Evolutionary conservation across 1,140 invertebrate genomes (phyloP), one percentile per base, ranked within the genome.

Genomic region (Aplysia californica): DNA sequence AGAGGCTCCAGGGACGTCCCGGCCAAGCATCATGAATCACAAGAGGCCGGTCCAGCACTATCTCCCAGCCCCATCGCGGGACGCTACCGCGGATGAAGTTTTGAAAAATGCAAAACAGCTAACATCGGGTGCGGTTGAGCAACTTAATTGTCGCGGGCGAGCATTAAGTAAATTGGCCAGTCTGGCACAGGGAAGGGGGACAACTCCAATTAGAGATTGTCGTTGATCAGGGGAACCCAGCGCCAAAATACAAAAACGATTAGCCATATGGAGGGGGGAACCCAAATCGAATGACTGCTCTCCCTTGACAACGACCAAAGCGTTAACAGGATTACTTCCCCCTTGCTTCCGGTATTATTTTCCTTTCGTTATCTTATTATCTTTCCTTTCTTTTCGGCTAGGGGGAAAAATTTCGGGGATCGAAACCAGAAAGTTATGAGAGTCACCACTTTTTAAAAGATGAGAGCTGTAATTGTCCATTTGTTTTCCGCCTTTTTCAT

Each of bases 261-360:
- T 70, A 70, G 68, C 68, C 68, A 70, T 70, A 70, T 70, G 68
- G 68, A 56, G 50, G 68, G 31, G 35, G 68, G 35, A 55, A 56
- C 58, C 68, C 20, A 55, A 70, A 56, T 44, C 36, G 38, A 33
- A 56, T 35, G 68, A 56, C 44, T 70, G 41, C 29, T 70, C 68
- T 70, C 36, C 68, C 29, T 26, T 26, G 44, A 56, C 44, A 70
- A 70, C 68, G 29, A 33, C 38, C 50, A 70, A 70, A 26, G 44
- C 68, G 44, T 56, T 70, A 70, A 70, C 68, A 56, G 44, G 68
- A 70, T 70, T 70, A 70, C 50, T 29, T 56, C 50, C 50, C 29
- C 23, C 31, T 59, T 59, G 21, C 6, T 23, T 59, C 58, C 58
- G 6, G 6, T 59, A 59, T 59, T 59, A 6, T 59, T 59, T 59